A percentile compares a stretch with the other conserved stretches of the same genome.
phyloP scores from a whole-genome alignment of 2,888 invertebrate species.

The Spialia ferax region DNA sequence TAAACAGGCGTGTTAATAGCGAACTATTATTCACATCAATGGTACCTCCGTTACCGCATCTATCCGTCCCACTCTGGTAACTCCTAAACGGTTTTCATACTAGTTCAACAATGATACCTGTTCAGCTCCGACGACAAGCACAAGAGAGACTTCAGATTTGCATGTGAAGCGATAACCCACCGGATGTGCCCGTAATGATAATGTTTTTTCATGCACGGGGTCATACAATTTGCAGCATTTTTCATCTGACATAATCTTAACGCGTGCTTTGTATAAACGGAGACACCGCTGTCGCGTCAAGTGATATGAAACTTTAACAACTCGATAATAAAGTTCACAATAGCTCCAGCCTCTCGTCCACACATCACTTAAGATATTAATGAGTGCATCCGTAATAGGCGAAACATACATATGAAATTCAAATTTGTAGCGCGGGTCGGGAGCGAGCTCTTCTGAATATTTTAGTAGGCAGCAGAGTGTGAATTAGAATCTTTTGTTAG shows the following conservation, averaged over 20 bases:
- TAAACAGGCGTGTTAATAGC: slow-evolving; percentile 11
- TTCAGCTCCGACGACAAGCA: slow-evolving; percentile 53
- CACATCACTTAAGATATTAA: slow-evolving; percentile 86
- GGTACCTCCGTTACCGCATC: slow-evolving; percentile 21
- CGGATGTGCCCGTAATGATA: slow-evolving; percentile 72
- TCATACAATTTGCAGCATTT: slow-evolving; percentile 84
- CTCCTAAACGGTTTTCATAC: slow-evolving; percentile 41
- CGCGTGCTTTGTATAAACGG: slow-evolving; percentile 73
- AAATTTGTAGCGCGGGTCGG: slow-evolving; percentile 82
- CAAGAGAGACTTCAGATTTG: slow-evolving; percentile 76
- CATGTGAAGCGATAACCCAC: slow-evolving; percentile 75
- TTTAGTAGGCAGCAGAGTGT: slow-evolving; percentile 86
- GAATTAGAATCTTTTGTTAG: slow-evolving; percentile 86
- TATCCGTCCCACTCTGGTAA: slow-evolving; percentile 40
- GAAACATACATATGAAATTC: slow-evolving; percentile 87
- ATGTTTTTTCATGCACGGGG: slow-evolving; percentile 81
- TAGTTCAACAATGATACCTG: slow-evolving; percentile 46
- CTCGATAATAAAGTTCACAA: slow-evolving; percentile 60
- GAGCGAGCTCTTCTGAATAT: slow-evolving; percentile 84
- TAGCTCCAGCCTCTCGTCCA: slow-evolving; percentile 60
- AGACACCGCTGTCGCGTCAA: slow-evolving; percentile 49
- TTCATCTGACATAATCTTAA: slow-evolving; percentile 81
- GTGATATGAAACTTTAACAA: slow-evolving; percentile 51
- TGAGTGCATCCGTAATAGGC: slow-evolving; percentile 86
- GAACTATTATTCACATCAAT: slow-evolving; percentile 22